Evolutionary conservation across 2,888 invertebrate species (phyloP).

Genomic region (Caenorhabditis zanzibari): DNA sequence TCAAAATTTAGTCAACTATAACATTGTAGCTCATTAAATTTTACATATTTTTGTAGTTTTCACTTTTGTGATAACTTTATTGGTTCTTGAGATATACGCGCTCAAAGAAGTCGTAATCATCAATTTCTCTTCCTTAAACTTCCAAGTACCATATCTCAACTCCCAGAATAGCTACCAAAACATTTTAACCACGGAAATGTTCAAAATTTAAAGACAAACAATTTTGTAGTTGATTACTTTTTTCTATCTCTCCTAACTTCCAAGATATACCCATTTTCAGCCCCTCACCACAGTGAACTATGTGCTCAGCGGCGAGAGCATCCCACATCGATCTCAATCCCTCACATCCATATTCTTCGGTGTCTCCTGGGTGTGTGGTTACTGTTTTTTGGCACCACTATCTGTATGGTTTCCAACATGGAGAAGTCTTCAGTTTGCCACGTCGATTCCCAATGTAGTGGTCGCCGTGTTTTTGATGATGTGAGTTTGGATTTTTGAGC

Average conservation of each 20-base stretch:
- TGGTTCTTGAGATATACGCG: too few species aligned
- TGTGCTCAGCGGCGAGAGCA: slow-evolving; percentile 60
- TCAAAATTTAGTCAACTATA: too few species aligned
- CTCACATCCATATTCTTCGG: slow-evolving; percentile 63
- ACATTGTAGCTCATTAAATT: too few species aligned
- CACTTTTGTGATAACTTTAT: too few species aligned
- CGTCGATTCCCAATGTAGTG: slow-evolving; percentile 43
- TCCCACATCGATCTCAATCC: slow-evolving; percentile 57
- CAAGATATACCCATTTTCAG: slow-evolving; percentile 30
- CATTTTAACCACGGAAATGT: too few species aligned
- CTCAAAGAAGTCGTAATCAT: too few species aligned
- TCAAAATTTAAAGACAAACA: too few species aligned
- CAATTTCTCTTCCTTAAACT: too few species aligned
- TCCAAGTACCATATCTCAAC: too few species aligned
- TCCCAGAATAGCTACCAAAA: too few species aligned
- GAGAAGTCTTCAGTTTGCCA: slow-evolving; percentile 60
- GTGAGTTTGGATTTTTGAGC: slow-evolving; percentile 29
- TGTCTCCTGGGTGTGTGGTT: slow-evolving; percentile 60
- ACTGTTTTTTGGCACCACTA: slow-evolving; percentile 50
- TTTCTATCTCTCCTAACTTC: neutral
- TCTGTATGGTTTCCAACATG: slow-evolving; percentile 61
- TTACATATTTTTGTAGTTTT: too few species aligned
- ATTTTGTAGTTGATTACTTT: too few species aligned
- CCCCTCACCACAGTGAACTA: slow-evolving; percentile 67
- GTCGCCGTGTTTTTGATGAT: slow-evolving; percentile 47